Conservation (phyloP, 2,797 vertebrate genomes). For the Leptodactylus fallax region DNA sequence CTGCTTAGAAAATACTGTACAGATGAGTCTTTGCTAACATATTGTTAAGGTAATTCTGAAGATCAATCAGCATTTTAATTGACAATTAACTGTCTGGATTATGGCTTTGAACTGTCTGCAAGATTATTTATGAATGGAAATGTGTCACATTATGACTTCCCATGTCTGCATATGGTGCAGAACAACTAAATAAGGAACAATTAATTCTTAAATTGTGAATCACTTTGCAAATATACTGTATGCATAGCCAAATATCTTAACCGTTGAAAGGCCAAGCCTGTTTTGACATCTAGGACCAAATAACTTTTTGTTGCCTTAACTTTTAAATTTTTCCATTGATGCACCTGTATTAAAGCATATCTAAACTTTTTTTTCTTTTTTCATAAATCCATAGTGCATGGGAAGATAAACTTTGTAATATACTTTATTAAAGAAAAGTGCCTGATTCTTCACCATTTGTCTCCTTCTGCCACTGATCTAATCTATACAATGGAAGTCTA, state of each 20-base stretch:
- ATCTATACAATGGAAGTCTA: too few relatives aligned
- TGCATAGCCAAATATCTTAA: neutral
- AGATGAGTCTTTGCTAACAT: neutral
- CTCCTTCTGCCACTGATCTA: too few relatives aligned
- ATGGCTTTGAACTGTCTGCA: slow-evolving; percentile 14
- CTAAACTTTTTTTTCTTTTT: too few relatives aligned
- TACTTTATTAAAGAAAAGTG: too few relatives aligned
- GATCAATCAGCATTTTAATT: slow-evolving; percentile 29
- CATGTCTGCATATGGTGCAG: slow-evolving; percentile 1
- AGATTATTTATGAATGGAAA: slow-evolving; percentile 12
- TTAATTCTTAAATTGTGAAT: neutral
- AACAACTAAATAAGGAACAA: neutral
- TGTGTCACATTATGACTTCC: slow-evolving; percentile 14
- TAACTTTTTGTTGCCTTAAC: too few relatives aligned
- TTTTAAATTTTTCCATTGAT: too few relatives aligned
- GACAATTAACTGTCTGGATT: slow-evolving; percentile 20
- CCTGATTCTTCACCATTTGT: too few relatives aligned
- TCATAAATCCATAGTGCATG: too few relatives aligned
- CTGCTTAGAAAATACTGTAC: neutral
- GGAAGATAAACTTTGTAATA: too few relatives aligned
- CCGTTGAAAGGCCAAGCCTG: neutral
- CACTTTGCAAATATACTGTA: neutral
- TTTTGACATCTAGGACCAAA: neutral
- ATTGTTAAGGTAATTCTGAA: slow-evolving; percentile 16
- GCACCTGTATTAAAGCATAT: too few relatives aligned